Evolutionary conservation across 2,888 invertebrate species (phyloP).

Genomic region (Resseliella maxima): DNA sequence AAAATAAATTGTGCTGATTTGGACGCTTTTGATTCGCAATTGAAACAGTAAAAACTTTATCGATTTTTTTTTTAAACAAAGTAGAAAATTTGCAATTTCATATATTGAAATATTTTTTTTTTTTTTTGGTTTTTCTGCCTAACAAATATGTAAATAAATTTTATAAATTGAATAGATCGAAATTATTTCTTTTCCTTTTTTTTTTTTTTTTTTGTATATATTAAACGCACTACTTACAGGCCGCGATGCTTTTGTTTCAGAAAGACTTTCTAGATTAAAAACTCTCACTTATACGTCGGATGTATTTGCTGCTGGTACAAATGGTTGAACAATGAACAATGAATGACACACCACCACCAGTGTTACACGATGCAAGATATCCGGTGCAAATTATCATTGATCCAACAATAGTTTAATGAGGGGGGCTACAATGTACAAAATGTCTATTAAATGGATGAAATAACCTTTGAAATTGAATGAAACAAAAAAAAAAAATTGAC

Average conservation of each 20-base stretch:
- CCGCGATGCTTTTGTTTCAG: conserved; percentile 55
- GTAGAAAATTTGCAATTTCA: not conserved
- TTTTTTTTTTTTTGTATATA: conserved; percentile 20
- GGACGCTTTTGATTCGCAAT: not conserved
- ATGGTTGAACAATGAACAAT: conserved; percentile 53
- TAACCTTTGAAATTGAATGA: not conserved
- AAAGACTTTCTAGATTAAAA: conserved; percentile 55
- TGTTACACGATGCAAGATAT: conserved; percentile 44
- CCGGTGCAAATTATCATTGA: conserved; percentile 53
- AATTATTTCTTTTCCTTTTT: not conserved
- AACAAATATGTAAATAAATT: conserved; percentile 5
- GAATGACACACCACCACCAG: conserved; percentile 55
- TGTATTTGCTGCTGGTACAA: conserved; percentile 52
- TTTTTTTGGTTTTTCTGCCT: not conserved
- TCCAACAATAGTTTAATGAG: conserved; percentile 21
- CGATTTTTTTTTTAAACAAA: conserved; percentile 40
- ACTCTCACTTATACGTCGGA: conserved; percentile 54
- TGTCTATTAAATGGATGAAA: not conserved
- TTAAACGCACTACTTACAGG: conserved; percentile 51
- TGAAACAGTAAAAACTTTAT: not conserved
- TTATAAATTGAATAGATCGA: too few species aligned
- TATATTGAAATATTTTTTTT: not conserved
- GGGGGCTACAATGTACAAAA: conserved; percentile 29
- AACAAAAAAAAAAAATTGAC: not conserved
- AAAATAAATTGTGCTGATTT: not conserved